Evolutionary conservation across 2,888 invertebrate genomes (phyloP).

Genomic region (Agrochola macilenta): DNA sequence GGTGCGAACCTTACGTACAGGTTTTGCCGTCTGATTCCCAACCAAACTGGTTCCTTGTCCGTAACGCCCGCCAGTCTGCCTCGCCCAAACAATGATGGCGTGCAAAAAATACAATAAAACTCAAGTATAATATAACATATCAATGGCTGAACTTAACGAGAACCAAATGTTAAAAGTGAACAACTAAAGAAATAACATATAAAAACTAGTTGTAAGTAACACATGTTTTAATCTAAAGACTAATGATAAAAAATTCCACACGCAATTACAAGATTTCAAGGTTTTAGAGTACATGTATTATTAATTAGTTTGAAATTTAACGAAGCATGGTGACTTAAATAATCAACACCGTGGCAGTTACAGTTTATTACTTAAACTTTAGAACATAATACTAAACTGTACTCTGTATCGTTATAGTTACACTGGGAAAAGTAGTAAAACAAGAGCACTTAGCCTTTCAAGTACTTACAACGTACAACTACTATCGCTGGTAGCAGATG

Average conservation of each 20-base stretch:
- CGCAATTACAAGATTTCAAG: constrained; percentile 54
- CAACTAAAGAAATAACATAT: constrained; percentile 46
- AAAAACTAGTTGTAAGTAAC: constrained; percentile 43
- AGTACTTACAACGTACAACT: constrained; percentile 38
- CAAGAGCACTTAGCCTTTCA: constrained; percentile 35
- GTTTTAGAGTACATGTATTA: constrained; percentile 47
- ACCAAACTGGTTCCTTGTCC: constrained; percentile 82
- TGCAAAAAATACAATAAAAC: constrained; percentile 76
- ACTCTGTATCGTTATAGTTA: constrained; percentile 8
- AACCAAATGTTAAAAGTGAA: constrained; percentile 62
- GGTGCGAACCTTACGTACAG: constrained; percentile 57
- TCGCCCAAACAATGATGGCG: constrained; percentile 74
- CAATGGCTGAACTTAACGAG: constrained; percentile 64
- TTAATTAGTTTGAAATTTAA: constrained; percentile 55
- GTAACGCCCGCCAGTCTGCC: constrained; percentile 87
- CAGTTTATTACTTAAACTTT: constrained; percentile 20
- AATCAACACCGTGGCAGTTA: constrained; percentile 4
- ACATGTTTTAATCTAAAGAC: constrained; percentile 45
- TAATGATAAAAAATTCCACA: constrained; percentile 43
- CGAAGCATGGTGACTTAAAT: constrained; percentile 51
- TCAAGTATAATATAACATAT: constrained; percentile 69
- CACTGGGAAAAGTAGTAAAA: constrained; percentile 29
- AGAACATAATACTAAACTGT: constrained; percentile 16
- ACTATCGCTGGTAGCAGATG: constrained; percentile 51
- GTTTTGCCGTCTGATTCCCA: constrained; percentile 68